Evolutionary conservation across 2,113 vertebrate species (phyloP), one percentile per base, ranked within the genome.

Genomic region (Urocitellus parryii): DNA sequence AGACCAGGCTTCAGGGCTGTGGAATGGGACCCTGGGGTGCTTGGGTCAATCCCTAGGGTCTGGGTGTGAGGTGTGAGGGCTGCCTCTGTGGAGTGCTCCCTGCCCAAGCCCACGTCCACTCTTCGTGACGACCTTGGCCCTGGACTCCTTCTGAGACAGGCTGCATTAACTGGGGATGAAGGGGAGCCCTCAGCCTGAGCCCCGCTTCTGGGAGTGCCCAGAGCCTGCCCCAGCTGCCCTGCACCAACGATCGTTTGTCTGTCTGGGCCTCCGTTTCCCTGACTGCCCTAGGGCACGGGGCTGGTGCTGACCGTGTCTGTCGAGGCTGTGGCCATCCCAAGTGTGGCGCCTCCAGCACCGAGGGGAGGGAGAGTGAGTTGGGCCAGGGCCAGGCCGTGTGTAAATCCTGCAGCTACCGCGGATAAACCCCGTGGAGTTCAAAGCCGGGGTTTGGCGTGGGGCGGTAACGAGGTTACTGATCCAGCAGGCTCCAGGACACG

Each of bases 391-490:
- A 95, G 98, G 58, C 56, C 2, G 94, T 76, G 96, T 98, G 98
- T 96, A 95, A 97, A 98, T 88, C 25, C 93, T 92, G 34, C 1
- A 18, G 88, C 24, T 90, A 2, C 92, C 68, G 61, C 11, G 77
- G 96, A 94, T 78, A 9, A 96, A 14, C 88, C 89, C 73, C 0
- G 17, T 0, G 6, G 96, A 8, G n/a, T 96, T 97, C 96, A 63
- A 65, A 98, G 97, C 88, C 5, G 2, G 65, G 93, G 89, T 34
- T 87, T 9, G 34, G 84, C 68, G 10, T 10, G 0, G 8, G 56
- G 72, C 89, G 77, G 83, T 95, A 85, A 97, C 85, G 95, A 96
- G 96, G 97, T 97, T 97, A 96, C 97, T 97, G 94, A 96, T 96
- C 88, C 34, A 96, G 88, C 90, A 83, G 81, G 81, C 90, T 93